Conservation (phyloP, 2,113 vertebrate species). For the Capreolus pygargus region DNA sequence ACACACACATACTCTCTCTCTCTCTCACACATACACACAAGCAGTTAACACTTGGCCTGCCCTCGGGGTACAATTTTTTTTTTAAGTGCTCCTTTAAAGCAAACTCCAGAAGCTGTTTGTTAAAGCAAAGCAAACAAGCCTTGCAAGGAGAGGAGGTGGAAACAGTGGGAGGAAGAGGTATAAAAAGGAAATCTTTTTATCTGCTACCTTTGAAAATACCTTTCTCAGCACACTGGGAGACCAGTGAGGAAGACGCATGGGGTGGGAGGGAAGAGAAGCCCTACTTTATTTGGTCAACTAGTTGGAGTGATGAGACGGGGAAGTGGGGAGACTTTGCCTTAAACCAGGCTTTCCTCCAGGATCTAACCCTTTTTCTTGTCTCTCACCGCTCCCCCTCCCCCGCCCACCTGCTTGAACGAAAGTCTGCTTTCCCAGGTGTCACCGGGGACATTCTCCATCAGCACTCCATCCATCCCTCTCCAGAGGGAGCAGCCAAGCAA, state of each 20-base stretch:
- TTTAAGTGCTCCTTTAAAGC: conserved; percentile 73
- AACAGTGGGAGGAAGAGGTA: not conserved
- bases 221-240: conserved; percentile 16
- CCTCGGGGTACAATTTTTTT: conserved; percentile 2
- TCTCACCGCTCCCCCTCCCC: too few species aligned
- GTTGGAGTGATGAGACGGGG: not conserved
- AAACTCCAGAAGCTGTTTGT: conserved; percentile 77
- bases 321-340: not conserved
- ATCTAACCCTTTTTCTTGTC: not conserved
- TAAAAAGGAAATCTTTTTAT: not conserved
- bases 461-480: not conserved
- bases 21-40: not conserved
- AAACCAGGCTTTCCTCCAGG: not conserved
- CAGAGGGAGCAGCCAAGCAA: not conserved
- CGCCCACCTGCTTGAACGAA: not conserved
- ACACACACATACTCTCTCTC: too few species aligned
- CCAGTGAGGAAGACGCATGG: not conserved
- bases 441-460: not conserved
- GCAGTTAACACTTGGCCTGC: not conserved
- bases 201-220: conserved; percentile 63
- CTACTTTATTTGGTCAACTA: not conserved
- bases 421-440: not conserved
- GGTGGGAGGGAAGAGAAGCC: not conserved
- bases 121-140: conserved; percentile 82
- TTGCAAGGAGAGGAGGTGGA: conserved; percentile 37